Evolutionary conservation across 2,113 vertebrate genomes (phyloP), one percentile per base, ranked within the genome.

Genomic region (Otolemur garnettii): DNA sequence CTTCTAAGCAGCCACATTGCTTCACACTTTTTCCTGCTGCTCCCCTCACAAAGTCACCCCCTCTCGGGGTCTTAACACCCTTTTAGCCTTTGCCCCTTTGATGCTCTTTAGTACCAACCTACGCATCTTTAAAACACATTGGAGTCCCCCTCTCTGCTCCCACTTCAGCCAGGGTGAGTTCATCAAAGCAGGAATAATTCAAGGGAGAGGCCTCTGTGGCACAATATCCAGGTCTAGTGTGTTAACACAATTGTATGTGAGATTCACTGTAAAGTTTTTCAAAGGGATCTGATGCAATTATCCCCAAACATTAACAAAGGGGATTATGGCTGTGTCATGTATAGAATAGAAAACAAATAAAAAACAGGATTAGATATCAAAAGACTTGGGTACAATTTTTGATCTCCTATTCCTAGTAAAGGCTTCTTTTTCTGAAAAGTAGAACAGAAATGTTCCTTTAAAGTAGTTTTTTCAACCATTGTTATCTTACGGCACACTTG

Each of bases 241-340:
- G 42, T 89, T 93, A 55, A 62, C 3, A 57, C 6, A 68, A 88
- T 0, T 60, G 50, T 12, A 81, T 2, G 33, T 0, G 62, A 74
- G 59, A 78, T 24, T 93, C 74, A 66, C 11, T 50, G 22, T 59
- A 24, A 79, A 77, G 42, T 55, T 71, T 72, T 83, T 50, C 79
- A 72, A 38, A 82, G 15, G 38, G 4, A 30, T 38, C 15, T 62
- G 45, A 87, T 33, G 21, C 60, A 86, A 87, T 64, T 60, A 45
- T 72, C 26, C 80, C 21, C 8, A 81, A 83, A 90, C 55, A 78
- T 53, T 38, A 91, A 82, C 62, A 91, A 93, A 96, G 91, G 53
- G 15, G 93, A 90, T 53, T 74, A 50, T 55, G 30, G 53, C 10
- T 83, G 10, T 53, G 60, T 26, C 13, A 6, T 22, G 4, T 74